Base-by-base conservation (phyloP, 2,113 vertebrate genomes). In the Indri indri region DNA sequence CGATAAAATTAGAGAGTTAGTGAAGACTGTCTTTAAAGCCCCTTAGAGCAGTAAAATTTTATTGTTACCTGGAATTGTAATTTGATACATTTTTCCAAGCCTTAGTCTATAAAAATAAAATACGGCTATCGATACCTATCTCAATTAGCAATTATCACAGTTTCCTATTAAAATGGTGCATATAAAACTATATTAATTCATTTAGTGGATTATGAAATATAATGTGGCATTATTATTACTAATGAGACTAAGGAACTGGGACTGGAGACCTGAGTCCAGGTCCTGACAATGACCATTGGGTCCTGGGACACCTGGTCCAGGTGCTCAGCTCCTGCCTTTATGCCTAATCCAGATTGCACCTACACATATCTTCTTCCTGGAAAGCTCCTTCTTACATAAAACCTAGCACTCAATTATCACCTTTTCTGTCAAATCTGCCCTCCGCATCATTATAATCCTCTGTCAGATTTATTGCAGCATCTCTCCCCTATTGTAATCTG, bases 61-160 rank as follows among this genome's bases (percentile, higher is more conserved):
- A 66, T 57, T 81, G 13, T 63, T 79, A 91, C 5, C 8, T 92
- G 30, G 18, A 96, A 76, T 90, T 90, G 96, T 81, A 92, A 74
- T 77, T 47, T 70, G 40, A 84, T 61, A 23, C 40, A 37, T 74
- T 84, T 93, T 86, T 54, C 74, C 6, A 65, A 47, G 8, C 13
- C 59, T 94, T 89, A 68, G 52, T 96, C 47, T 71, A 34, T 54
- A 71, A 61, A 93, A 94, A 79, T 77, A 79, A 97, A 95, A 71
- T 77, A 66, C 66, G 27, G 25, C 47, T 73, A 65, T 47, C 63
- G 16, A 73, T 86, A 68, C 30, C 61, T 89, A 45, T 59, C 32
- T 7, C 23, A 83, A 30, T 27, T 63, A 20, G 42, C 32, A 94
- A 54, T 40, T 70, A 74, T 83, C 27, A 61, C 25, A 40, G 17